These are phyloP conservation scores for Hemiprocne comata DNA, from an alignment of 2,113 vertebrate species.

Conservation along the genomic window DNA sequence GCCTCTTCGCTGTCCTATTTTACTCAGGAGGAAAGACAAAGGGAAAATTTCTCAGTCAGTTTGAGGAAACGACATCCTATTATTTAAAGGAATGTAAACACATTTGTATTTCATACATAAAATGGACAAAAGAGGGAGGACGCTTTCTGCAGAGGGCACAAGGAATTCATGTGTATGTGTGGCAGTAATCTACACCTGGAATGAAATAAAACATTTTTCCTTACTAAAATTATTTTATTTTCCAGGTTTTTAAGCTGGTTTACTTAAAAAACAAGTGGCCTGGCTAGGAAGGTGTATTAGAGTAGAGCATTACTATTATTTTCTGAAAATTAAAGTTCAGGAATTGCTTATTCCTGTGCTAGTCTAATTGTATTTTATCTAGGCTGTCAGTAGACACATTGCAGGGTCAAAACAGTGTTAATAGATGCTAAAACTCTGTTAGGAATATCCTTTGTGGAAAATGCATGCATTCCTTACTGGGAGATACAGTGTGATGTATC, in stretches of 20 bases:
- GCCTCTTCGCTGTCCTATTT: not conserved
- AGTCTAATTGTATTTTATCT: not conserved
- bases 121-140: not conserved
- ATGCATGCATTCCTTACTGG: not conserved
- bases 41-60: not conserved
- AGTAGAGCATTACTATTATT: not conserved
- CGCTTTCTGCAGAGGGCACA: not conserved
- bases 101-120: not conserved
- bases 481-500: rapidly evolving
- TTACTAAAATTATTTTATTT: not conserved
- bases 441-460: not conserved
- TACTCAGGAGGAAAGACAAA: not conserved
- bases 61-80: not conserved
- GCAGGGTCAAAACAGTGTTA: not conserved
- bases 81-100: not conserved
- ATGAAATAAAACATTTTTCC: not conserved
- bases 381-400: not conserved
- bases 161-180: not conserved
- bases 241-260: not conserved
- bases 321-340: not conserved
- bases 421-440: not conserved
- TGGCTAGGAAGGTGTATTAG: not conserved
- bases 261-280: not conserved
- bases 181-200: not conserved
- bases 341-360: not conserved